Base-by-base conservation (phyloP, 2,113 vertebrate species). In the Lonchura striata region DNA sequence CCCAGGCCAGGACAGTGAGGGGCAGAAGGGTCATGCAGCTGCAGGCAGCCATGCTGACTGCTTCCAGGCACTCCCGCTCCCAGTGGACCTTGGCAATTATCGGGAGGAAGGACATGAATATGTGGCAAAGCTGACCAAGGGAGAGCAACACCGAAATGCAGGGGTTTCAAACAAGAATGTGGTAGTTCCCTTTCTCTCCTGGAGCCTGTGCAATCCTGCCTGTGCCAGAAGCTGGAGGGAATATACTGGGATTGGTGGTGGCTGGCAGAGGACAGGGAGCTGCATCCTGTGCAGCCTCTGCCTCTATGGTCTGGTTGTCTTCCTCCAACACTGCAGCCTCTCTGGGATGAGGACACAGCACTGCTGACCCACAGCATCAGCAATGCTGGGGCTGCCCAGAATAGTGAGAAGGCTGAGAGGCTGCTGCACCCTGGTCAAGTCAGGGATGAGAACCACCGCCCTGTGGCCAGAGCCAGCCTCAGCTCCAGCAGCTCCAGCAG, bases 51-150 rank as follows among this genome's bases (percentile, higher is more conserved):
- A 16, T 16, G 25, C 12, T 71, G 37, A 24, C 9, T 63, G 46
- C 35, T 78, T 30, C 23, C 59, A 52, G 35, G 22, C 35, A 25
- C 13, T 50, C 10, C 30, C n/a, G 46, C 35, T 78, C 30, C 35
- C 22, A 27, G 35, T 13, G 41, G 28, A 25, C 17, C 13, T 41
- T 31, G 46, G 30, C 23, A 50, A n/a, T 24, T 22, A 8, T 30
- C 0, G 1, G 20, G 25, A 79, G 33, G 49, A 65, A 25, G 39
- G 20, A 53, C 0, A 7, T 20, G 12, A 25, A 15, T 12, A 6
- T 3, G 15, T 54, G 33, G 18, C 60, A 42, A n/a, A 28, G 30
- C 20, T 30, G 33, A 54, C 49, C 39, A 31, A 44, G 31, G 15
- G 4, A 79, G 12, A 23, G 7, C 20, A 30, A 54, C 25, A 65